Percentiles rank a stretch among this genome's conserved stretches.
These are phyloP conservation scores for Baccha elongata DNA, from an alignment of 2,888 invertebrate genomes.

Conservation along the genomic window DNA sequence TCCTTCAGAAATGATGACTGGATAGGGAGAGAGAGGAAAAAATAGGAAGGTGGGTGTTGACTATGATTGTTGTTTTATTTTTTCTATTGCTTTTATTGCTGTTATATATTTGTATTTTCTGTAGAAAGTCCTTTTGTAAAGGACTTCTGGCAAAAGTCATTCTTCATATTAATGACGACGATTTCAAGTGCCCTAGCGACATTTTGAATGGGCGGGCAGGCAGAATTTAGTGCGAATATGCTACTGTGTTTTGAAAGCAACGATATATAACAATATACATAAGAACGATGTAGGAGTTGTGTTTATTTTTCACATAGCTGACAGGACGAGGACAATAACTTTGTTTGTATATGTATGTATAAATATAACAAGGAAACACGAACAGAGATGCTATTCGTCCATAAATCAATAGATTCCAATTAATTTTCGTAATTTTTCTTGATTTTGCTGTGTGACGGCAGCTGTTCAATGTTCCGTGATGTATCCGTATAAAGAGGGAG, in stretches of 20 bases:
- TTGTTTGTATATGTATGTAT: conserved; percentile 14
- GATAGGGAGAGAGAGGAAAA: background rate
- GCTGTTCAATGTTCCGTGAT: conserved; percentile 29
- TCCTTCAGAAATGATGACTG: conserved; percentile 23
- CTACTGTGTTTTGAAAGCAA: conserved; percentile 27
- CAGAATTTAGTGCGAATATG: conserved; percentile 54
- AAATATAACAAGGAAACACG: conserved; percentile 15
- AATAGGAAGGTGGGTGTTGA: background rate
- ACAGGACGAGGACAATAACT: conserved; percentile 69
- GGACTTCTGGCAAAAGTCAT: conserved; percentile 57
- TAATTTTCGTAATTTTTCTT: conserved; percentile 73
- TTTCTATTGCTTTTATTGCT: conserved; percentile 30
- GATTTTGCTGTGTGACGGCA: conserved; percentile 55
- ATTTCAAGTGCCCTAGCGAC: conserved; percentile 66
- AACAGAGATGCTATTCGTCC: conserved; percentile 47
- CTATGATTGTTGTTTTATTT: conserved; percentile 3
- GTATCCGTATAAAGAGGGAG: background rate
- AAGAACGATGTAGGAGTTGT: conserved; percentile 55
- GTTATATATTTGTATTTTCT: background rate
- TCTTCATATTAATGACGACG: conserved; percentile 71
- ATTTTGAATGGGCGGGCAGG: conserved; percentile 47
- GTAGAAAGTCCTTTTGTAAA: conserved; percentile 19
- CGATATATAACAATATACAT: background rate
- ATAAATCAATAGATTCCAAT: conserved; percentile 74
- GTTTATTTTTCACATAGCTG: conserved; percentile 71